Base-by-base conservation (phyloP, 2,888 invertebrate genomes). In the Pollenia labialis region DNA sequence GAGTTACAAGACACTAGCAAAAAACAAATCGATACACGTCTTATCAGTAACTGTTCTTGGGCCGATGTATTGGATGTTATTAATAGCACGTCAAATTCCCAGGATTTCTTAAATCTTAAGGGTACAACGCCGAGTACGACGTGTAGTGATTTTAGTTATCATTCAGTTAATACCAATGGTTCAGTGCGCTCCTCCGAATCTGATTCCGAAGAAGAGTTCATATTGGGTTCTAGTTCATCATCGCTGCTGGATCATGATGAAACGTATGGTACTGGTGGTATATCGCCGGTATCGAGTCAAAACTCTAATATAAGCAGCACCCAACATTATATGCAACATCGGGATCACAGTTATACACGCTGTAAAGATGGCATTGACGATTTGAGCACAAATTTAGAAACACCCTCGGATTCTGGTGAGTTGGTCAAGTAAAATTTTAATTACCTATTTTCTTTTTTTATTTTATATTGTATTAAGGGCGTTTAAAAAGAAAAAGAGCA, bases 381-480 rank as follows among this genome's bases (percentile, higher is more conserved):
- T 91, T 85, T 91, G 50, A 95, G 95, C 90, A 95, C 97, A 74
- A 97, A 97, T 89, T 95, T 97, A 42, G 97, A 97, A 91, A 97
- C 98, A 89, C 97, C 98, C 80, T 97, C 98, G 58, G 98, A 98
- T 95, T 97, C 98, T 88, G 97, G 98, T 96, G 94, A 96, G 96
- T 93, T 87, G 81, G 69, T 87, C 77, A 85, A 75, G 83, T 86
- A 50, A 75, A 46, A 50, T 64, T 76, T 64, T 66, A 32, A 32
- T 46, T 46, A 42, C n/a, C 72, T n/a, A 4, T 56, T 83, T 48
- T 62, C n/a, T 52, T 6, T 72, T 32, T 66, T 18, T 48, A 18
- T 18, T 48, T 14, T 18, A 66, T 18, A 23, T 7, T 42, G 52
- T 58, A 12, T 23, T 6, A 6, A 32, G 32, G 32, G 32, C 32